Conservation (phyloP, 2,113 vertebrate species). For the Grallaria varia region DNA sequence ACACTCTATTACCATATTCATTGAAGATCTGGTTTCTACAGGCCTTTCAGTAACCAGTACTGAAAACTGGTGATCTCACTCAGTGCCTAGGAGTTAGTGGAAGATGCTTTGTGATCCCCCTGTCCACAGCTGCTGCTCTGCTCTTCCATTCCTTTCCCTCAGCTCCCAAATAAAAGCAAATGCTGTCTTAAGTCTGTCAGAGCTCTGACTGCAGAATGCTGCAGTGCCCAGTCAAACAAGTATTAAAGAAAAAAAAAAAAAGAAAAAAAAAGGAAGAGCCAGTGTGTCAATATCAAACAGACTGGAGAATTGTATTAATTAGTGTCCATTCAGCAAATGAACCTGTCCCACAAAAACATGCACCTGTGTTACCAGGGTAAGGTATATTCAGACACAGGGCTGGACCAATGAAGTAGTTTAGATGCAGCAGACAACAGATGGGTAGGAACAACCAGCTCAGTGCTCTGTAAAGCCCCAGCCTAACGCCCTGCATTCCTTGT, state of each 20-base stretch:
- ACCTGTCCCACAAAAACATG: background rate
- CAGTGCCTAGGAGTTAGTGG: background rate
- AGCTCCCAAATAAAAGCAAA: background rate
- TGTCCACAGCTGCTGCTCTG: background rate
- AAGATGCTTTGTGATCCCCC: background rate
- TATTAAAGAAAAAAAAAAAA: background rate
- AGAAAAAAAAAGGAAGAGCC: background rate
- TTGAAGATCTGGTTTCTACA: background rate
- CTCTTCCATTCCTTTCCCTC: background rate
- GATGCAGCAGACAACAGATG: background rate
- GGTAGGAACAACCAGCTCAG: background rate
- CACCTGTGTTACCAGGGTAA: background rate
- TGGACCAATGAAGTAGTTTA: background rate
- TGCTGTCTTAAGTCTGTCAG: background rate
- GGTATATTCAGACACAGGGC: background rate
- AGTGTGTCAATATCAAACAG: background rate
- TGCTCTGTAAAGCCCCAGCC: fast-evolving
- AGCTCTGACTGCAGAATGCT: background rate
- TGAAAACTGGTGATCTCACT: background rate
- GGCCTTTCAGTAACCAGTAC: background rate
- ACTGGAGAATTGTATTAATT: background rate
- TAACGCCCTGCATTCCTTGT: background rate
- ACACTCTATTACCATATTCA: background rate
- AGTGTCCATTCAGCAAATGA: background rate
- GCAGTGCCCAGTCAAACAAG: background rate